Percentiles rank a stretch among this genome's conserved stretches.
phyloP scores from a whole-genome alignment of 37 sponge, comb jelly and placozoan species.

The Spongilla lacustris region DNA sequence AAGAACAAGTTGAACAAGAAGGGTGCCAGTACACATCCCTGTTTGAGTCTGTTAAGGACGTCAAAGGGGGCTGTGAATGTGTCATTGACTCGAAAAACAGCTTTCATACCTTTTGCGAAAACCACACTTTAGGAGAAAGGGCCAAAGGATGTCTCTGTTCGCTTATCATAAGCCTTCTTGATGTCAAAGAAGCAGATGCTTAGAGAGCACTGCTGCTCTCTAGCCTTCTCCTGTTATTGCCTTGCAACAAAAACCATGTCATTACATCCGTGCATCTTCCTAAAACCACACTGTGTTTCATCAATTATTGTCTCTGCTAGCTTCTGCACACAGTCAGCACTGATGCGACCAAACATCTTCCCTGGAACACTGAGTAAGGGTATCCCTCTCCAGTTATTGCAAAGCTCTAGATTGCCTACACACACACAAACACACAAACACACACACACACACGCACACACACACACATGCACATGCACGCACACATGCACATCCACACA shows the following conservation, averaged over 20 bases:
- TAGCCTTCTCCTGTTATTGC: background rate
- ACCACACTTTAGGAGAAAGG: no score
- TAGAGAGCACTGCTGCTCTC: background rate
- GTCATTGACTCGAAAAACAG: no score
- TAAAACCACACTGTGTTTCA: no score
- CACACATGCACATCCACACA: background rate
- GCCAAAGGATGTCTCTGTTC: slow-evolving; percentile 10
- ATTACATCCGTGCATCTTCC: slow-evolving; percentile 5
- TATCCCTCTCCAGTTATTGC: slow-evolving; percentile 20
- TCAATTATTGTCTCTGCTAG: background rate
- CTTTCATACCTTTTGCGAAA: slow-evolving; percentile 53
- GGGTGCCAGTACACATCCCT: no score
- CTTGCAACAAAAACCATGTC: slow-evolving; percentile 9
- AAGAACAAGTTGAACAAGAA: no score
- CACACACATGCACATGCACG: background rate
- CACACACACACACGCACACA: background rate
- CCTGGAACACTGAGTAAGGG: slow-evolving; percentile 3
- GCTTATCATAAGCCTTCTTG: slow-evolving; percentile 26
- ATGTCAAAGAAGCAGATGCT: slow-evolving; percentile 3
- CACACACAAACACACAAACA: background rate
- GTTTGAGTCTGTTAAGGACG: no score
- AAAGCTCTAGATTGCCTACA: no score
- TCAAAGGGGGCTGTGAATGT: no score
- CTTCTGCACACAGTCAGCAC: background rate
- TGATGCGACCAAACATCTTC: slow-evolving; percentile 2